Evolutionary conservation across 2,888 invertebrate species (phyloP), one percentile per base, ranked within the genome.

Genomic region (Anorthoa munda): DNA sequence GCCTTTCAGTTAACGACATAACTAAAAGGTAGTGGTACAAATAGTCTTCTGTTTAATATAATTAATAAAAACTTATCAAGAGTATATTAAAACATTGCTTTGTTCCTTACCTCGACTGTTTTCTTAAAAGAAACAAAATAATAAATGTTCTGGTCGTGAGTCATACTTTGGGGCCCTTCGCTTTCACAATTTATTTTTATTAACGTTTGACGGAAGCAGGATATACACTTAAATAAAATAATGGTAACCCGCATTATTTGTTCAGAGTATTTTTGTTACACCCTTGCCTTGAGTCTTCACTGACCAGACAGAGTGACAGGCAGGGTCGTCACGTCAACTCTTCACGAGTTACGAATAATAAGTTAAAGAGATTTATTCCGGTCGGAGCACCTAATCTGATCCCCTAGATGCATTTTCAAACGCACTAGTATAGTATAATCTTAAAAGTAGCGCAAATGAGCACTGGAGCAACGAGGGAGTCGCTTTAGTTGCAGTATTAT

Each of bases 71-170:
- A 21, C 48, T 45, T 60, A 46, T 53, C 61, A 50, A n/a, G 59
- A 60, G 50, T 65, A 55, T 76, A 11, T 9, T 60, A 67, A 18
- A 79, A 73, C 21, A 55, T n/a, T 13, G 17, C 74, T 65, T 67
- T 83, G 53, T 83, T 64, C 69, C 31, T 66, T 17, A 59, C 18
- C n/a, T 23, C 26, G 21, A 50, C 21, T 58, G 56, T 59, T 64
- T 56, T 17, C 45, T 39, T 21, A 12, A 13, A 60, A 26, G 13
- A 50, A 58, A 66, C 21, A 31, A n/a, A 45, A 64, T 63, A 45
- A 45, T 45, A 9, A 46, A 46, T 66, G 48, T 53, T 13, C 1
- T 18, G 17, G 17, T 61, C 5, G 21, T 59, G 51, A 51, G 4
- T 69, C 61, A 46, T 26, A 39, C 13, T 74, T 59, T 66, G 23